Evolutionary conservation across 2,113 vertebrate genomes (phyloP).

Genomic region (Pimephales promelas): DNA sequence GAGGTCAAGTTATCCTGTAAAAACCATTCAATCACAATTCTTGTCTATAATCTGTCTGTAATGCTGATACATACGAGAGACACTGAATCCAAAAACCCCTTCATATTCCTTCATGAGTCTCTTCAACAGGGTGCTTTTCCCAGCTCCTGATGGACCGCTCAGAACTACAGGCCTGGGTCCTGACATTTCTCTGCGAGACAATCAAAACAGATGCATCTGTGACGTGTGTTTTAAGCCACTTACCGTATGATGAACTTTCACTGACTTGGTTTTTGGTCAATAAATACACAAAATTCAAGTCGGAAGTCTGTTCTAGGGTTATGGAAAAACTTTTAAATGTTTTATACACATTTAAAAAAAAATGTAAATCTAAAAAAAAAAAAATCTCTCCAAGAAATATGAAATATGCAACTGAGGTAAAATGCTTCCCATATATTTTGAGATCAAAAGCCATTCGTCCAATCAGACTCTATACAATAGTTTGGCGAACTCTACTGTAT

Average conservation of each 20-base stretch:
- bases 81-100: conserved; percentile 92
- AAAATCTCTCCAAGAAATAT: too few relatives aligned
- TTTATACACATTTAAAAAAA: too few relatives aligned
- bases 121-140: conserved; percentile 96
- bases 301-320: background rate
- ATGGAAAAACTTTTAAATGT: background rate
- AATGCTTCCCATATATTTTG: background rate
- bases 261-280: too few relatives aligned
- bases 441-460: background rate
- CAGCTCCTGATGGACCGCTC: conserved; percentile 93
- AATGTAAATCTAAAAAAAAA: too few relatives aligned
- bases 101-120: conserved; percentile 85
- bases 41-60: background rate
- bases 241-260: too few relatives aligned
- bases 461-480: background rate
- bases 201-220: background rate
- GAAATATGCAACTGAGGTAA: background rate
- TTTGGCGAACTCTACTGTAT: background rate
- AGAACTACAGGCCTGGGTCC: conserved; percentile 92
- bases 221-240: background rate
- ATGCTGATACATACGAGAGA: conserved; percentile 86
- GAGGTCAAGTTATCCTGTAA: background rate
- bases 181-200: conserved; percentile 78
- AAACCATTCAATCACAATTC: background rate
- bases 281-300: background rate